Evolutionary conservation across 2,888 invertebrate species (phyloP), one percentile per base, ranked within the genome.

Genomic region (Petrophora chlorosata): DNA sequence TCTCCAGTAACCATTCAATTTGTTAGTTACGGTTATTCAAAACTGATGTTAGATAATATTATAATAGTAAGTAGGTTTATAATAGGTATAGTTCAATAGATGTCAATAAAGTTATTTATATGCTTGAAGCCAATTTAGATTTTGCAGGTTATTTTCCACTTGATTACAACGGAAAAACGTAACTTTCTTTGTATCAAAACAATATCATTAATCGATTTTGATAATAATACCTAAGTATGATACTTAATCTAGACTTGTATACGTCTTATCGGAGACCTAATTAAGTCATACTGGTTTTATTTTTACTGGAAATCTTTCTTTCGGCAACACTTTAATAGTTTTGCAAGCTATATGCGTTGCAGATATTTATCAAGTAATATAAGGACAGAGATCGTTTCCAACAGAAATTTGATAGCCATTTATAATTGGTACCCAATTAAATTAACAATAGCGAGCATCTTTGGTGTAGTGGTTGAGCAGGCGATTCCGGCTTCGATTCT

Each of bases 241-340:
- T 40, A 40, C 22, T 16, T 42, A 48, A 42, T 42, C 42, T 38
- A 33, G 42, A 38, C 42, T 42, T 42, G 36, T 42, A 42, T 42
- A 38, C 33, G 12, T 5, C 26, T 28, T 48, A 42, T 42, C 42
- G 26, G 38, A 26, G 42, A 48, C 48, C 48, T 48, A 48, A 38
- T 48, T 41, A 36, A 34, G 22, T 22, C 26, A 16, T 39, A 34
- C 22, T 25, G 17, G 25, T 13, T 39, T 45, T 36, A 28, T 26
- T 34, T 38, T 34, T 16, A 8, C 12, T n/a, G 1, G 12, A 34
- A 22, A 40, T 28, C 33, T 32, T 17, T 23, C 9, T 12, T 13
- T 23, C 29, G 15, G 22, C 12, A 8, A 22, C 15, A 26, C 10
- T 13, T 23, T 8, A 23, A 3, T 7, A 23, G n/a, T 3, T n/a